Evolutionary conservation across 2,888 invertebrate species (phyloP).

Genomic region (Ceriagrion tenellum): DNA sequence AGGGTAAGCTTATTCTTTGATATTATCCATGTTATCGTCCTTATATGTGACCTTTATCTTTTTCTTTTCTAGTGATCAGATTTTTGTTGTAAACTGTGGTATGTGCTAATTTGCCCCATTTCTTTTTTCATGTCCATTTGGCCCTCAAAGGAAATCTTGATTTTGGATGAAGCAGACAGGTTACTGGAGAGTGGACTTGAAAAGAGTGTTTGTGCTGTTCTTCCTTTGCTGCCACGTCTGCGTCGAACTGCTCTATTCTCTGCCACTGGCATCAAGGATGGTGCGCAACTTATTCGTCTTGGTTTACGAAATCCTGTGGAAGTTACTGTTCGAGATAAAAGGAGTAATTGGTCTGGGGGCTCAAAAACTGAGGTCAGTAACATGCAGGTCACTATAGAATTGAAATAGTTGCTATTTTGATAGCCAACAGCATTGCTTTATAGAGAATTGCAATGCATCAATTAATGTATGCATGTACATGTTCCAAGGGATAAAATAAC

Average conservation of each 20-base stretch:
- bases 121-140: constrained; percentile 29
- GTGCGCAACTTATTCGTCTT: constrained; percentile 94
- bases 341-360: neutral
- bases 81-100: neutral
- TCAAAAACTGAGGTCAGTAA: neutral
- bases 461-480: no score
- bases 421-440: neutral
- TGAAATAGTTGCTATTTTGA: neutral
- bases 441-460: no score
- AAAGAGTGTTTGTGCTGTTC: constrained; percentile 90
- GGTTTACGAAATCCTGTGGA: constrained; percentile 96
- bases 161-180: constrained; percentile 98
- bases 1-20: no score
- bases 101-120: neutral
- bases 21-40: no score
- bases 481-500: no score
- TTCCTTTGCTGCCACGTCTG: constrained; percentile 94
- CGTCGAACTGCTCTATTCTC: constrained; percentile 98
- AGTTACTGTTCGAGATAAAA: constrained; percentile 93
- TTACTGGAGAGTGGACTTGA: constrained; percentile 96
- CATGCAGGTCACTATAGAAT: neutral
- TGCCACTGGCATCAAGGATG: constrained; percentile 97
- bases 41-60: no score
- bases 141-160: constrained; percentile 87
- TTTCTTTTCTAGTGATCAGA: neutral